phyloP scores from a whole-genome alignment of 2,888 invertebrate genomes.

The Rhabditophanes sp. region DNA sequence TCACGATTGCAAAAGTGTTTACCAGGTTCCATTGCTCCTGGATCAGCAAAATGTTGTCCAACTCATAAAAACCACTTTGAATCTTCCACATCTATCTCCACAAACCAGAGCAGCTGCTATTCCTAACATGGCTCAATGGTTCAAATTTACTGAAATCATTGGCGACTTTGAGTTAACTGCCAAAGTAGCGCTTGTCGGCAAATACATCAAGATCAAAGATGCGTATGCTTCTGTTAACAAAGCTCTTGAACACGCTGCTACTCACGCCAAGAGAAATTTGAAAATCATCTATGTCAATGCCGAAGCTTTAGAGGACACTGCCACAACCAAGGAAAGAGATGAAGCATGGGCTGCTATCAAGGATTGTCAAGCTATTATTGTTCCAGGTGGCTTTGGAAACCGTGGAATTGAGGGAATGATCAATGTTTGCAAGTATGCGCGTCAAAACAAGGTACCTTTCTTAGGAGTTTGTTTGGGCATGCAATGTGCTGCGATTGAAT shows the following conservation, averaged over 20 bases:
- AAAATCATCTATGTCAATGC: slow-evolving; percentile 53
- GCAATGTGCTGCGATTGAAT: slow-evolving; percentile 90
- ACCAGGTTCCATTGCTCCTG: slow-evolving; percentile 81
- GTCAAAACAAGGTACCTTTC: slow-evolving; percentile 72
- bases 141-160: no score
- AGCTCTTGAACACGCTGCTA: slow-evolving; percentile 76
- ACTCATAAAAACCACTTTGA: slow-evolving; percentile 2
- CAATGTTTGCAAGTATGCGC: slow-evolving; percentile 76
- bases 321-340: background rate
- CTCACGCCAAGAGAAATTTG: no score
- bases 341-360: no score
- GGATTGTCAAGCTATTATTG: no score
- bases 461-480: slow-evolving; percentile 79
- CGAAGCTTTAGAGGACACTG: slow-evolving; percentile 62
- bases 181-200: slow-evolving; percentile 54
- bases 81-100: no score
- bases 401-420: slow-evolving; percentile 92
- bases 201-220: slow-evolving; percentile 80
- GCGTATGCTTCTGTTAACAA: slow-evolving; percentile 66
- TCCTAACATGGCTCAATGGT: no score
- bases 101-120: no score
- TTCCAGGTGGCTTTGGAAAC: slow-evolving; percentile 92
- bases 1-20: slow-evolving; percentile 80
- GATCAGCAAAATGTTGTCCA: slow-evolving; percentile 54
- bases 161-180: slow-evolving; percentile 49